These are phyloP conservation scores for Erythrocercus mccallii DNA, from an alignment of 2,113 vertebrate genomes.

Conservation along the genomic window DNA sequence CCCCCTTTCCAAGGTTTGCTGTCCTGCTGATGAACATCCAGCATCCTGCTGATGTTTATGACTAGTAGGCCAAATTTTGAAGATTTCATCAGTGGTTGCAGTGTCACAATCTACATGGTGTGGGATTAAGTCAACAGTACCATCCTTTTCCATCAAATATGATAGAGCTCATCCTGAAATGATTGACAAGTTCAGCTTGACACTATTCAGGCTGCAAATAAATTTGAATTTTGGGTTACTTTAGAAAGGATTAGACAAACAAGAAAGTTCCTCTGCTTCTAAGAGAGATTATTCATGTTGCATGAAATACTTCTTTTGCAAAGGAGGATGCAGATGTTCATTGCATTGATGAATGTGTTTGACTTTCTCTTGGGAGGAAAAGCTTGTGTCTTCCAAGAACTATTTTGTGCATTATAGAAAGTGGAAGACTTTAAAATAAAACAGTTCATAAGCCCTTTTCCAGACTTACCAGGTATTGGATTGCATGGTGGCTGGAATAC, in stretches of 20 bases:
- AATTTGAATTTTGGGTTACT: not conserved
- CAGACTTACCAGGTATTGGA: not conserved
- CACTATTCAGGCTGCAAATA: not conserved
- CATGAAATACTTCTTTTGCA: not conserved
- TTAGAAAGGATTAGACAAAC: not conserved
- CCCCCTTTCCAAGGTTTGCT: not conserved
- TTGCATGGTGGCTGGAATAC: not conserved
- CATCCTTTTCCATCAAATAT: not conserved
- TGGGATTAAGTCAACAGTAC: not conserved
- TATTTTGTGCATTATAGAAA: not conserved
- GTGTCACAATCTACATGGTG: not conserved
- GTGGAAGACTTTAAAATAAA: not conserved
- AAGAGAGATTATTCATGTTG: not conserved
- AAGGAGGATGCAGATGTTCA: not conserved
- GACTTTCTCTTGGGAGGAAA: not conserved
- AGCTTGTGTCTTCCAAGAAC: not conserved
- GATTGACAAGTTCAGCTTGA: not conserved
- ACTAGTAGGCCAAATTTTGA: not conserved
- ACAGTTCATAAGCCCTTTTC: not conserved
- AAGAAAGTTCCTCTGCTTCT: not conserved
- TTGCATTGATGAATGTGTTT: not conserved
- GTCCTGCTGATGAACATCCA: not conserved
- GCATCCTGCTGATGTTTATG: not conserved
- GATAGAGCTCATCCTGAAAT: not conserved
- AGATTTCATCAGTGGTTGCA: not conserved